phyloP scores from a whole-genome alignment of 1,140 invertebrate species.

The Zaprionus inermis region DNA sequence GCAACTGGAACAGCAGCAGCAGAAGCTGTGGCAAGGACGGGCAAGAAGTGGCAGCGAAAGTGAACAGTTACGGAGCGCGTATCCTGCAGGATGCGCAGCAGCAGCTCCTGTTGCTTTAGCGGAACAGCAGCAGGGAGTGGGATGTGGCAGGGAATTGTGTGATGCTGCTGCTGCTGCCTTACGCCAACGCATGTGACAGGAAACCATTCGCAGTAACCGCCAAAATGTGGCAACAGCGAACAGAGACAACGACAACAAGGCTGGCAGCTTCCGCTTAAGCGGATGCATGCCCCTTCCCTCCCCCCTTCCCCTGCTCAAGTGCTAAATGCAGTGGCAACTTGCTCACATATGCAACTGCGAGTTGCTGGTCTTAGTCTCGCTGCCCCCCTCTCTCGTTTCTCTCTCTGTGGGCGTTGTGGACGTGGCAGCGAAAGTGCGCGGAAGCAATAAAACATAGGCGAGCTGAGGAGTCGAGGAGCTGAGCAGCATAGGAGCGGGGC shows the following conservation, averaged over 20 bases:
- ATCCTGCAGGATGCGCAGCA: slow-evolving; percentile 58
- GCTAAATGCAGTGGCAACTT: slow-evolving; percentile 76
- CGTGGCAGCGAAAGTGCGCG: slow-evolving; percentile 71
- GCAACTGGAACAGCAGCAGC: slow-evolving; percentile 29
- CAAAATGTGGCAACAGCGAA: slow-evolving; percentile 74
- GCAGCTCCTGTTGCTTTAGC: slow-evolving; percentile 52
- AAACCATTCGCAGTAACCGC: slow-evolving; percentile 76
- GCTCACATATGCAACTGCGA: slow-evolving; percentile 64
- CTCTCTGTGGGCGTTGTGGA: slow-evolving; percentile 3
- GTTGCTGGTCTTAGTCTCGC: slow-evolving; percentile 33
- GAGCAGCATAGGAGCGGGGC: too few relatives aligned
- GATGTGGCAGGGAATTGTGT: background rate
- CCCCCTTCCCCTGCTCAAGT: slow-evolving; percentile 27
- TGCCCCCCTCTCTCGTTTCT: too few relatives aligned
- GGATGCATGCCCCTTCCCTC: slow-evolving; percentile 23
- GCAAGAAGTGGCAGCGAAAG: slow-evolving; percentile 62
- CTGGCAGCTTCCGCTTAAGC: slow-evolving; percentile 62
- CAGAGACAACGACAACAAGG: slow-evolving; percentile 58
- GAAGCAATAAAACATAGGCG: slow-evolving; percentile 77
- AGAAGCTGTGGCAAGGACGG: slow-evolving; percentile 18
- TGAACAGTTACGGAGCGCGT: slow-evolving; percentile 73
- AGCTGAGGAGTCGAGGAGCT: too few relatives aligned
- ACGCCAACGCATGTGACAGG: slow-evolving; percentile 74
- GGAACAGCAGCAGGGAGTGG: background rate
- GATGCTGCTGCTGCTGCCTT: slow-evolving; percentile 15